Base-by-base conservation (phyloP, 1,140 invertebrate species). In the Bombus cullumanus region DNA sequence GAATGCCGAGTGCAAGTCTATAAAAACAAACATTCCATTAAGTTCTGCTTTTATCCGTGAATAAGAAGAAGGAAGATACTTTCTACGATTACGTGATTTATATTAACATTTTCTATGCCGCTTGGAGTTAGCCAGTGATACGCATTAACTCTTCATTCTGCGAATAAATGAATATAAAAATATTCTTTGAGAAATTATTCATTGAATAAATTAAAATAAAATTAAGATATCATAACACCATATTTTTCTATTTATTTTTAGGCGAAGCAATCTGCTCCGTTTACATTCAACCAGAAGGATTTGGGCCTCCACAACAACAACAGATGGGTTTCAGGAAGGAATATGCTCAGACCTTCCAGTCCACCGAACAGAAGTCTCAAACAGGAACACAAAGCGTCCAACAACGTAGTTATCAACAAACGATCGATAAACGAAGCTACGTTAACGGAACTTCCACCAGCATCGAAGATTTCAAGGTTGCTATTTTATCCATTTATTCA, bases 181-280 rank as follows among this genome's bases (percentile, higher is more conserved):
- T 53, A 53, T 53, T 53, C 5, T 53, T 53, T 53, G 47, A 53
- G 18, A 53, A 22, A 22, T 8, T 18, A 22, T 53, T 53, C 47
- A 2, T 8, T 8, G 47, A 53, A 53, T 53, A 53, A 22, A 22
- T 53, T 8, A 6, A 53, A 53, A 18, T 15, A 18, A 18, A 31
- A 18, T 18, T 18, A 8, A 18, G 10, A 37, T 25, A 3, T 25
- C 9, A 25, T 28, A 37, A 75, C 37, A 28, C 6, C 13, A 28
- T 53, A 6, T 22, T 53, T 53, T 22, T 53, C 1, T 8, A 22
- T 22, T 22, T 5, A 1, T 79, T 74, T 86, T 15, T 47, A 95
- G 95, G 98, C 81, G 98, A 99, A 96, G 98, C 98, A 37, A 98
- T 98, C 90, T 98, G 98, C 94, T 98, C 98, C 66, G 98, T 99